A percentile compares a stretch with the other conserved stretches of the same genome.
phyloP scores from a whole-genome alignment of 1,140 invertebrate species.

The Aphis craccivora region DNA sequence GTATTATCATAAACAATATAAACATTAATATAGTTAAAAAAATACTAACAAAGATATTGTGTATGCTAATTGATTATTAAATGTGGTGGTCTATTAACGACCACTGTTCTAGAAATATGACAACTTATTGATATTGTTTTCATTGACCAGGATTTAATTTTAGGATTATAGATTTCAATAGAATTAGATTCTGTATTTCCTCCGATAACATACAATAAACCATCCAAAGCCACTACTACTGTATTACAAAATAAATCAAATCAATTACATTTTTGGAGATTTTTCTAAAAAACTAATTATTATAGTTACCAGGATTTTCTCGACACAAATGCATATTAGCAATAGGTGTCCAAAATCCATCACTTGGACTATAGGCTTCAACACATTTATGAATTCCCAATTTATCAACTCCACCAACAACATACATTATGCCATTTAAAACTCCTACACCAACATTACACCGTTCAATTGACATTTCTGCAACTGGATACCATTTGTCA shows the following conservation, averaged over 20 bases:
- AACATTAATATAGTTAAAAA: too few relatives aligned
- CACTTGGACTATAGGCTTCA: slow-evolving; percentile 83
- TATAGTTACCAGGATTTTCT: slow-evolving; percentile 82
- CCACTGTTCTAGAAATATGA: slow-evolving; percentile 90
- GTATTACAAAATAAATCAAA: slow-evolving; percentile 58
- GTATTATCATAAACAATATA: too few relatives aligned
- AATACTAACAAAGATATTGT: too few relatives aligned
- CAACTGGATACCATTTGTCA: slow-evolving; percentile 83
- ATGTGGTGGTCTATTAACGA: slow-evolving; percentile 79
- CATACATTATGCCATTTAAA: slow-evolving; percentile 86
- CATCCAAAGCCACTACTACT: slow-evolving; percentile 87
- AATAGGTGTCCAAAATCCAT: slow-evolving; percentile 82
- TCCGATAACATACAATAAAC: slow-evolving; percentile 87
- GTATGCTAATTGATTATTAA: neutral
- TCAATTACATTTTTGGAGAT: too few relatives aligned
- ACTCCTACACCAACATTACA: slow-evolving; percentile 91
- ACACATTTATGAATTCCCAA: slow-evolving; percentile 87
- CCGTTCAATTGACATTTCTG: slow-evolving; percentile 86
- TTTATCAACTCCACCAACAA: slow-evolving; percentile 89
- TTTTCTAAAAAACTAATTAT: neutral
- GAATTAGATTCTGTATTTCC: slow-evolving; percentile 88
- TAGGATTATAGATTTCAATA: slow-evolving; percentile 88
- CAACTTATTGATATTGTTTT: slow-evolving; percentile 85
- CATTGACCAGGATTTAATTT: slow-evolving; percentile 83
- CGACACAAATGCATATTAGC: slow-evolving; percentile 90